phyloP scores from a whole-genome alignment of 2,113 vertebrate genomes.

The Argyrosomus japonicus region DNA sequence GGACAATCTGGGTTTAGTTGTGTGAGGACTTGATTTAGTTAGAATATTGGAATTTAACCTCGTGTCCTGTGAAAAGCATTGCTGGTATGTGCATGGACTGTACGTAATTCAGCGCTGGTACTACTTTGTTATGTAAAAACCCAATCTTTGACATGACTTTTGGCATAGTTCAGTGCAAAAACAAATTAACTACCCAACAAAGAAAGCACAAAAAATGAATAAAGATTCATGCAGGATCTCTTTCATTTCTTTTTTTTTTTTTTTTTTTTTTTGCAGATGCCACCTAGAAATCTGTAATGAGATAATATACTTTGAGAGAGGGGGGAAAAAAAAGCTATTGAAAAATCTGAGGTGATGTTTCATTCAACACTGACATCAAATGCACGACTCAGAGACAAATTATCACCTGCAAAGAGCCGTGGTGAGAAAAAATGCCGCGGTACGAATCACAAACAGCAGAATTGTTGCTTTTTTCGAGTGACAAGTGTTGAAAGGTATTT shows the following conservation, averaged over 20 bases:
- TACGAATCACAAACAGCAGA: constrained; percentile 51
- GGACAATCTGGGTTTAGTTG: constrained; percentile 29
- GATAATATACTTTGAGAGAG: constrained; percentile 14
- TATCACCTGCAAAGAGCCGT: constrained; percentile 72
- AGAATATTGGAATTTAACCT: constrained; percentile 15
- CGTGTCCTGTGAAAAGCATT: neutral
- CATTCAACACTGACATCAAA: constrained; percentile 61
- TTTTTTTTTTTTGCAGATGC: neutral
- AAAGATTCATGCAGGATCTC: too few species aligned
- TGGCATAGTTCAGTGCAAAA: neutral
- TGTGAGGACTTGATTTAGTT: constrained; percentile 2
- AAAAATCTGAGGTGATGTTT: constrained; percentile 50
- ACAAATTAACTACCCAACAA: neutral
- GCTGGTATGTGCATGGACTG: neutral
- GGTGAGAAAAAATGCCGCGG: constrained; percentile 53
- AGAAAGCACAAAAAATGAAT: neutral
- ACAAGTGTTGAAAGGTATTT: constrained; percentile 78
- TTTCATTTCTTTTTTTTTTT: neutral
- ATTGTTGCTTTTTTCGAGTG: constrained; percentile 61
- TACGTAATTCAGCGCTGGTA: neutral
- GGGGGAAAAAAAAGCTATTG: neutral
- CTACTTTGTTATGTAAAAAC: neutral
- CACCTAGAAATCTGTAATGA: constrained; percentile 30
- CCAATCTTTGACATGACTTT: neutral
- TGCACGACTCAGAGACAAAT: constrained; percentile 57